Conservation (phyloP, 1,140 invertebrate genomes). For the Pseudobourletiella spinata region DNA sequence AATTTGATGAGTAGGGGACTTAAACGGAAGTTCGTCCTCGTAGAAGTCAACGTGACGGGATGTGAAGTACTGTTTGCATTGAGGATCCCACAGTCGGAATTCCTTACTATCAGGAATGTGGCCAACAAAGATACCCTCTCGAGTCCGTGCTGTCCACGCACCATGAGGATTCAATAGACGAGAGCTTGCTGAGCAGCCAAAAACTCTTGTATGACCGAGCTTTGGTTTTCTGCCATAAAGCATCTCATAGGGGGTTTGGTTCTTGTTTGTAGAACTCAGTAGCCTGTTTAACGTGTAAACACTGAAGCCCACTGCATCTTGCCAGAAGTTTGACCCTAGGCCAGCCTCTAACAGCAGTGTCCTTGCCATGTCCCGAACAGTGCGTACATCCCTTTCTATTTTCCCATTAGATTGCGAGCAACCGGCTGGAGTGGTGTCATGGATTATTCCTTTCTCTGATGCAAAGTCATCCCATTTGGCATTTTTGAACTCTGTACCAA, state of each 20-base stretch:
- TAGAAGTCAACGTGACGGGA: constrained; percentile 2
- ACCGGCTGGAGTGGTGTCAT: constrained; percentile 39
- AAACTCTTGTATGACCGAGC: constrained; percentile 8
- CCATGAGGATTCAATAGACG: constrained; percentile 25
- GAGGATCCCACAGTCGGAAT: background rate
- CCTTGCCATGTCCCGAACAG: background rate
- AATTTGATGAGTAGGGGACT: background rate
- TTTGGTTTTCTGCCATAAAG: constrained; percentile 12
- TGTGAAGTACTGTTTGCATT: background rate
- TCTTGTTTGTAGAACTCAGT: constrained; percentile 6
- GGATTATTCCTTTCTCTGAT: constrained; percentile 28
- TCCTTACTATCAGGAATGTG: background rate
- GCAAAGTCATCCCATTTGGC: constrained; percentile 34
- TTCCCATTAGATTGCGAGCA: constrained; percentile 42
- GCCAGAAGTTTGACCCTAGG: background rate
- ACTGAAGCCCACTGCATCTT: background rate
- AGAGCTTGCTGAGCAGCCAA: constrained; percentile 22
- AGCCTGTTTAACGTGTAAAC: constrained; percentile 5
- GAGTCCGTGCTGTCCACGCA: background rate
- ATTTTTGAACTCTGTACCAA: constrained; percentile 5
- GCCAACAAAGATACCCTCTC: constrained; percentile 9
- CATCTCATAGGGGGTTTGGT: constrained; percentile 19
- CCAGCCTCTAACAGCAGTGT: background rate
- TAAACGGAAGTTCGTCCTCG: background rate
- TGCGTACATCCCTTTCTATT: constrained; percentile 34